A percentile compares a stretch with the other conserved stretches of the same genome.
These are phyloP conservation scores for Thinocorus orbignyianus DNA, from an alignment of 2,113 vertebrate species.

Conservation along the genomic window DNA sequence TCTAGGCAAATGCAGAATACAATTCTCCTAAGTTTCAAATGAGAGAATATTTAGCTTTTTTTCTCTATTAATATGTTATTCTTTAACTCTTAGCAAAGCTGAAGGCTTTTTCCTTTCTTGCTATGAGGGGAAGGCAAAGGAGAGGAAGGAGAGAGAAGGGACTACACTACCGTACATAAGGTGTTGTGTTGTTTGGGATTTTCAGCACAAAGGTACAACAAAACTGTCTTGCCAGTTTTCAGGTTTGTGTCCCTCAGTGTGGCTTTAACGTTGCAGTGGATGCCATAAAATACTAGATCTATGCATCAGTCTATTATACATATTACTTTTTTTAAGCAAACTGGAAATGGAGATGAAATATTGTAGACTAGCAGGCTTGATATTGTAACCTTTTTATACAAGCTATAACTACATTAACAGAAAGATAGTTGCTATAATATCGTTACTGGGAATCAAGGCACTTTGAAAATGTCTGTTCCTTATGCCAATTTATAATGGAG, in stretches of 20 bases:
- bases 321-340: conserved; percentile 51
- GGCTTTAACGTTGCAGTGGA: conserved; percentile 33
- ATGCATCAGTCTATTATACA: conserved; percentile 25
- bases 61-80: background rate
- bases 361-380: conserved; percentile 11
- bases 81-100: background rate
- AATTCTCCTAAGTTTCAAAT: background rate
- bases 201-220: conserved; percentile 30
- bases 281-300: conserved; percentile 41
- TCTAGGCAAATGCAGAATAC: background rate
- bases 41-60: background rate
- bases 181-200: background rate
- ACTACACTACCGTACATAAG: background rate
- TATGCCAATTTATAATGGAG: background rate
- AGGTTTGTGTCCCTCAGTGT: conserved; percentile 6
- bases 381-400: conserved; percentile 21
- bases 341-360: conserved; percentile 55
- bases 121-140: background rate
- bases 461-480: background rate
- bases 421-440: background rate
- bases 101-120: background rate
- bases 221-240: background rate
- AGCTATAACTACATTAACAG: background rate
- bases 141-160: background rate
- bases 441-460: background rate